Evolutionary conservation across 2,888 invertebrate genomes (phyloP), one percentile per base, ranked within the genome.

Genomic region (Epinotia ramella): DNA sequence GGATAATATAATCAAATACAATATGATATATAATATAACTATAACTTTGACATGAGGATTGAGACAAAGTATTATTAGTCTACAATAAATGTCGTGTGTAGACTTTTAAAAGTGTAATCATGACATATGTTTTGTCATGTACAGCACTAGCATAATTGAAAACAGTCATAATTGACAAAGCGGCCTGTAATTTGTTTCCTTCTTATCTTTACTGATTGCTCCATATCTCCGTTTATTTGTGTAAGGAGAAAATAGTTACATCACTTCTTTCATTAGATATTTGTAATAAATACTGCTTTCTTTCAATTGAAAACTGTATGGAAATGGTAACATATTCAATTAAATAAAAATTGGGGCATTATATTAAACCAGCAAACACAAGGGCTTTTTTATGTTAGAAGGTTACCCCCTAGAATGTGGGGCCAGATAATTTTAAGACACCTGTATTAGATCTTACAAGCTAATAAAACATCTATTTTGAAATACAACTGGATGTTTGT

Each of bases 161-260:
- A 7, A 13, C 40, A 44, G 44, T 44, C 24, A 59, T 68, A 68
- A 46, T 67, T n/a, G 33, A 59, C 24, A 67, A 67, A 40, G 49
- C 13, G 18, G 11, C 13, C 11, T 9, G 44, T 44, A n/a, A 74
- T 20, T 59, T 33, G 57, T 33, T 28, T 28, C 28, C 11, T 18
- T 16, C 12, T 69, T 74, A 74, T 69, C 68, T 69, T 16, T 4
- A 44, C 11, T 59, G 69, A 33, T 57, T 18, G n/a, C 63, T 57
- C 33, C 46, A 64, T 69, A 63, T 63, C 62, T 56, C 2, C 12
- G 56, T 44, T 40, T 73, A 66, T 40, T 69, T 64, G 63, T 33
- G 59, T 20, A 4, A 9, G 6, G 9, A 20, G 46, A 65, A 59
- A 18, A 20, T 9, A 44, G 63, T 74, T 69, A 69, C 64, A 59